Evolutionary conservation across 1,140 invertebrate genomes (phyloP), one percentile per base, ranked within the genome.

Genomic region (Steinernema feltiae): DNA sequence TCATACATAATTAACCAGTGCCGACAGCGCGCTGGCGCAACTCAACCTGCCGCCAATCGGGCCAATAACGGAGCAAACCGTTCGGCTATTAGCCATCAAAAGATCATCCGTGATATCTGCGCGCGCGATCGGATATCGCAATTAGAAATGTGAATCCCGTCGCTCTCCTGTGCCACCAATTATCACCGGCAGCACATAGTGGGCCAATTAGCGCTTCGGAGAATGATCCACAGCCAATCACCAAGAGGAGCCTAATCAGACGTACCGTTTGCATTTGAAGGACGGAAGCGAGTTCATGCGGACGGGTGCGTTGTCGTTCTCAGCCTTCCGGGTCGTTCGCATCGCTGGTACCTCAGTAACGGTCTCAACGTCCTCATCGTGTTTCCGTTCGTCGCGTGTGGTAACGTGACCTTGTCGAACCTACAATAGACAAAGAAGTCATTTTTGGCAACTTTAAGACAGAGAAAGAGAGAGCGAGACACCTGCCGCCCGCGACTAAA

Each of bases 1-100:
- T 74, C 73, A 70, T 74, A 63, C 53, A 63, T 74, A 74, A 74
- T 74, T 71, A 69, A 72, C 69, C 1, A 2, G 48, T 48, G 21
- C 29, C 73, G 30, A 32, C n/a, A 71, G 29, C n/a, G 30, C 18
- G 21, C 1, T 48, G 12, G 53, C 53, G 7, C 24, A 63, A 63
- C 24, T 63, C 53, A 63, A 63, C 3, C 63, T 27, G 53, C 46
- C 73, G 24, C 3, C 73, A 21, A 18, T 29, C 73, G 21, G 15
- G n/a, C n/a, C n/a, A n/a, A n/a, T n/a, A n/a, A n/a, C n/a, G n/a
- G n/a, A n/a, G n/a, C n/a, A n/a, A n/a, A n/a, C n/a, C n/a, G n/a
- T n/a, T n/a, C n/a, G n/a, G n/a, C n/a, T n/a, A n/a, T n/a, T 17
- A 71, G 2, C 48, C 73, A 74, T 35, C 72, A 35, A 48, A 73